Conservation (phyloP, 2,797 vertebrate genomes). For the Tokudaia muenninki region DNA sequence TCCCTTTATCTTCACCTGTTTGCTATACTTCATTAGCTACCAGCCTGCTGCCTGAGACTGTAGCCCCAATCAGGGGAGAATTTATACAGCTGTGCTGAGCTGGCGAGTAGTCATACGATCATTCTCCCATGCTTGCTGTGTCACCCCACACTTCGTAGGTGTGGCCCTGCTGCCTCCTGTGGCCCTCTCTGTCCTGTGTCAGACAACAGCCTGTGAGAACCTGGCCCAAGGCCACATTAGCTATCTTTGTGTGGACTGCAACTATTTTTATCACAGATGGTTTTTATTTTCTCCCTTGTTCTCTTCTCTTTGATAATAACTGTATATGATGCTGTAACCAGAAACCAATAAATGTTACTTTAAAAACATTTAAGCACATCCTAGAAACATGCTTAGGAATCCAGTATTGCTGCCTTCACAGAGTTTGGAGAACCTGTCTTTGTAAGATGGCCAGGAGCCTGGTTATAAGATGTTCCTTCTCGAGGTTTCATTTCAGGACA, state of each 20-base stretch:
- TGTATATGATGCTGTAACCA: not conserved
- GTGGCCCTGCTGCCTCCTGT: not conserved
- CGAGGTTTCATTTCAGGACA: not conserved
- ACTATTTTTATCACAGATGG: not conserved
- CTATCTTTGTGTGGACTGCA: not conserved
- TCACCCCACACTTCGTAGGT: not conserved
- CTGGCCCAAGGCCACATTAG: not conserved
- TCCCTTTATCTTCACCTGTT: not conserved
- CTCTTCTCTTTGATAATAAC: constrained; percentile 44
- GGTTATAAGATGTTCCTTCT: not conserved
- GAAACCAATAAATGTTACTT: constrained; percentile 45
- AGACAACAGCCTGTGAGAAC: not conserved
- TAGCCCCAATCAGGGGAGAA: not conserved
- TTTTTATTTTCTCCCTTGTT: constrained; percentile 35
- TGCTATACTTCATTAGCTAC: not conserved
- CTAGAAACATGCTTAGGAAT: constrained; percentile 3
- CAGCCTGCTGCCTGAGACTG: not conserved
- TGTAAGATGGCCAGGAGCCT: not conserved
- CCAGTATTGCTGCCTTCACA: not conserved
- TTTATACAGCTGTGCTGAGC: not conserved
- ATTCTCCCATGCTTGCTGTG: not conserved
- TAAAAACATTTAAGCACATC: not conserved
- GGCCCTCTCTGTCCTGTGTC: not conserved
- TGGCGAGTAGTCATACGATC: not conserved
- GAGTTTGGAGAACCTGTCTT: not conserved